phyloP scores from a whole-genome alignment of 2,888 invertebrate species.

The Agonopterix alstromeriana region DNA sequence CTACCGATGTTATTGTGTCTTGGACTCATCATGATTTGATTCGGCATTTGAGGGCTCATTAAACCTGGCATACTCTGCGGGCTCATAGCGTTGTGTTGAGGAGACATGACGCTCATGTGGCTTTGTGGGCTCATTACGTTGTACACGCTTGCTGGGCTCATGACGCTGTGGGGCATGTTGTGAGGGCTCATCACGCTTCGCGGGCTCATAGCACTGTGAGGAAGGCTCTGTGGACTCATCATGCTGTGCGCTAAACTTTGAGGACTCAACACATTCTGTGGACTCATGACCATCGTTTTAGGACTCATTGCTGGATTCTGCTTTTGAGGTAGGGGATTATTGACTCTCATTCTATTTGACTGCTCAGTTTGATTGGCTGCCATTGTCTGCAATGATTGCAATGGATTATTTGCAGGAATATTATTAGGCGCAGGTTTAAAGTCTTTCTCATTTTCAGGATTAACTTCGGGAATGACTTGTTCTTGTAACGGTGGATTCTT shows the following conservation, averaged over 20 bases:
- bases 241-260: conserved; percentile 58
- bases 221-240: conserved; percentile 65
- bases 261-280: conserved; percentile 59
- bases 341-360: conserved; percentile 52
- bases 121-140: conserved; percentile 71
- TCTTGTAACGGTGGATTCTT: conserved; percentile 57
- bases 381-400: conserved; percentile 64
- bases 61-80: conserved; percentile 52
- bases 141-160: conserved; percentile 64
- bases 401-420: conserved; percentile 40
- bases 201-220: conserved; percentile 67
- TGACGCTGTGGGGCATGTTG: conserved; percentile 49
- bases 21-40: conserved; percentile 68
- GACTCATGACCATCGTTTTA: conserved; percentile 57
- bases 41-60: conserved; percentile 67
- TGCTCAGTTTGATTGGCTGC: conserved; percentile 59
- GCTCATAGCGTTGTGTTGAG: conserved; percentile 67
- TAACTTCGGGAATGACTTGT: conserved; percentile 59
- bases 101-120: conserved; percentile 70
- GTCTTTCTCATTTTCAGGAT: conserved; percentile 48
- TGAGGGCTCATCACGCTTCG: conserved; percentile 65
- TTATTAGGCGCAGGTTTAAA: conserved; percentile 41
- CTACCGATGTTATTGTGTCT: conserved; percentile 56
- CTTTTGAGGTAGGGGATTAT: conserved; percentile 52
- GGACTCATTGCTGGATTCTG: conserved; percentile 46